phyloP scores from a whole-genome alignment of 2,113 vertebrate genomes.

The Acrocephalus kingi region DNA sequence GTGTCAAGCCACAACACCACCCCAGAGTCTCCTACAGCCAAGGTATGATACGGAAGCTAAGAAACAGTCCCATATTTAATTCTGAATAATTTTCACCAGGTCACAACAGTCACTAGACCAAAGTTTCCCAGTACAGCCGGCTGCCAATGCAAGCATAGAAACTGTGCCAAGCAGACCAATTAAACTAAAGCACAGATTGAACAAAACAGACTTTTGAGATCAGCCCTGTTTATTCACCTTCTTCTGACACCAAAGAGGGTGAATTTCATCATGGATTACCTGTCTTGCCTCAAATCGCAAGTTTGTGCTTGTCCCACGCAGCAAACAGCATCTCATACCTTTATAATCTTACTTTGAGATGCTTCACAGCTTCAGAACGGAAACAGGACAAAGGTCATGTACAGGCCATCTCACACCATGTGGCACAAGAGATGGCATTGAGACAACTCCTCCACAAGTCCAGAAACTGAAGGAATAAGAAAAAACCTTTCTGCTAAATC shows the following conservation, averaged over 20 bases:
- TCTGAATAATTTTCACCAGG: background rate
- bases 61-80: background rate
- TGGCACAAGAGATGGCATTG: background rate
- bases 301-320: background rate
- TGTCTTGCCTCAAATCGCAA: background rate
- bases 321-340: background rate
- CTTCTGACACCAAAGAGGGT: background rate
- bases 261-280: background rate
- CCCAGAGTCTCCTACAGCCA: background rate
- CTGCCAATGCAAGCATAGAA: accelerated
- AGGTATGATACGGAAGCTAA: background rate
- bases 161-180: background rate
- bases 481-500: background rate
- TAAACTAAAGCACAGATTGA: background rate
- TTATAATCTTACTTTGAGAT: background rate
- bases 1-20: background rate
- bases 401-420: background rate
- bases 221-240: background rate
- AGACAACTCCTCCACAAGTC: background rate
- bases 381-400: background rate
- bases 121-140: background rate
- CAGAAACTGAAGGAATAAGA: background rate
- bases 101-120: background rate
- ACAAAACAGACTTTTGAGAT: background rate
- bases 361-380: background rate